A percentile compares a stretch with the other conserved stretches of the same genome.
phyloP scores from a whole-genome alignment of 2,888 invertebrate genomes.

The Amaurobius ferox region DNA sequence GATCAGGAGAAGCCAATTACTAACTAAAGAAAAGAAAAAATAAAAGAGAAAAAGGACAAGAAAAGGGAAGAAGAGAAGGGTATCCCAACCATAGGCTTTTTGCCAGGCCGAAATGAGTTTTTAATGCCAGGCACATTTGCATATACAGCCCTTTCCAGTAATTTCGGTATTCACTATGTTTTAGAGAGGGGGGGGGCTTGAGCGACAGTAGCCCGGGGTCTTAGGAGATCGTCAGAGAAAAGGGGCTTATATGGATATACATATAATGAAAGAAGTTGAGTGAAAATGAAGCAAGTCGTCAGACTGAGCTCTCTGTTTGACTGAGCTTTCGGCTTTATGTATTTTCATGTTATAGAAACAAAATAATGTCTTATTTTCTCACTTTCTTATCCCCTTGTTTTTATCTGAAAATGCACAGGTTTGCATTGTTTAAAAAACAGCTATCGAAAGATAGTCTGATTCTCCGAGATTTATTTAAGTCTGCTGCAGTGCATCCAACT shows the following conservation, averaged over 20 bases:
- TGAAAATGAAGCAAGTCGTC: background rate
- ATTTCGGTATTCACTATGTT: constrained; percentile 52
- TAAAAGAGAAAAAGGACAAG: background rate
- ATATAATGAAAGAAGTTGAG: background rate
- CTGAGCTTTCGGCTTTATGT: too few relatives aligned
- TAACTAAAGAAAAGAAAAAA: constrained; percentile 1
- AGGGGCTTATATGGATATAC: constrained; percentile 12
- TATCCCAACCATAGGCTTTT: constrained; percentile 18
- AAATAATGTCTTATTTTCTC: too few relatives aligned
- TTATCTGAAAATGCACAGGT: too few relatives aligned
- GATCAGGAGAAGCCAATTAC: constrained; percentile 58
- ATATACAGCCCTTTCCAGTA: constrained; percentile 53
- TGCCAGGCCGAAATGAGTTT: constrained; percentile 58
- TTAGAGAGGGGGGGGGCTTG: constrained; percentile 19
- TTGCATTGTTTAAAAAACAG: too few relatives aligned
- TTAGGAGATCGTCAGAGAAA: constrained; percentile 19
- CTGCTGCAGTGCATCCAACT: too few relatives aligned
- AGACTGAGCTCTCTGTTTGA: too few relatives aligned
- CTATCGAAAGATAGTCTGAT: too few relatives aligned
- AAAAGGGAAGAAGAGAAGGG: constrained; percentile 16
- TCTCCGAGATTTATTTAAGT: too few relatives aligned
- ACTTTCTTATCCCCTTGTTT: too few relatives aligned
- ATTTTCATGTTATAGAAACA: too few relatives aligned
- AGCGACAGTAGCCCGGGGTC: constrained; percentile 41
- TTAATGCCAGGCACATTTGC: constrained; percentile 67